phyloP scores from a whole-genome alignment of 2,888 invertebrate genomes.

The Tetragnatha montana region DNA sequence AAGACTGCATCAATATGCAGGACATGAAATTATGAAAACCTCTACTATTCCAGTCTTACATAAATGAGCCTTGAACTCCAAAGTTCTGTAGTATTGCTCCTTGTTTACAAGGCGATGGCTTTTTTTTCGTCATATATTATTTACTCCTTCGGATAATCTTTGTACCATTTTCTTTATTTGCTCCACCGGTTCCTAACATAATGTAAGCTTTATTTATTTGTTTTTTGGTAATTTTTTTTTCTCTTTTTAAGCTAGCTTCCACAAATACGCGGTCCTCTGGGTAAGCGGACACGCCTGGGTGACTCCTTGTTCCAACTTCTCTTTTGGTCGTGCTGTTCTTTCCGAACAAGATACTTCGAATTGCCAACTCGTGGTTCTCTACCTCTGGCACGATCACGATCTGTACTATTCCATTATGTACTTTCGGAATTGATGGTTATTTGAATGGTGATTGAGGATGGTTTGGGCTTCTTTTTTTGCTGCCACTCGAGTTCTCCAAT shows the following conservation, averaged over 20 bases:
- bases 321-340: conserved; percentile 43
- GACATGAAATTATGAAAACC: conserved; percentile 61
- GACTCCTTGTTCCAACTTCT: neutral
- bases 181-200: conserved; percentile 57
- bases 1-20: conserved; percentile 44
- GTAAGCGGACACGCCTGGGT: conserved; percentile 38
- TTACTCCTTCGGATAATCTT: conserved; percentile 25
- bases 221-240: conserved; percentile 7
- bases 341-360: conserved; percentile 49
- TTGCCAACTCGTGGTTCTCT: conserved; percentile 49
- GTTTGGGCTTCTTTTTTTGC: conserved; percentile 2
- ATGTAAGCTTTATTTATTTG: conserved; percentile 30
- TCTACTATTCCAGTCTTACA: conserved; percentile 19
- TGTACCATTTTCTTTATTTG: conserved; percentile 54
- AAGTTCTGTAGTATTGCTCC: conserved; percentile 32
- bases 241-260: conserved; percentile 37
- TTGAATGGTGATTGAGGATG: conserved; percentile 25
- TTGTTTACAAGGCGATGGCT: conserved; percentile 67
- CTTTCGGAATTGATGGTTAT: conserved; percentile 1
- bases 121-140: conserved; percentile 28
- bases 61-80: conserved; percentile 68
- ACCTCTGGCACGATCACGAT: conserved; percentile 31
- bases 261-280: conserved; percentile 52
- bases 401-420: conserved; percentile 30
- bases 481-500: neutral